phyloP scores from a whole-genome alignment of 2,888 invertebrate species.

The Villa cingulata region DNA sequence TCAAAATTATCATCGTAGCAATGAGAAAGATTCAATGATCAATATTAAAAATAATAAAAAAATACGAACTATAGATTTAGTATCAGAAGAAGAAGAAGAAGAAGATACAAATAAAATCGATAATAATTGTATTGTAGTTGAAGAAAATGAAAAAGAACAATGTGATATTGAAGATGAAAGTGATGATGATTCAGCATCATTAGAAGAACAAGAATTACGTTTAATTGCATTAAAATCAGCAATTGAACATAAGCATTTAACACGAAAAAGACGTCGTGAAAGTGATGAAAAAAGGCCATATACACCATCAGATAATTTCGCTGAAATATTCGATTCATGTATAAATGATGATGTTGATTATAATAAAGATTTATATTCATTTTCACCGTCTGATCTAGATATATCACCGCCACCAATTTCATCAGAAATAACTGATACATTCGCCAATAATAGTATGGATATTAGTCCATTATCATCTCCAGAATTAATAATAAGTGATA shows the following conservation, averaged over 20 bases:
- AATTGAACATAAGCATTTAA: conserved; percentile 28
- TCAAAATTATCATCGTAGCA: background rate
- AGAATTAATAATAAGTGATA: conserved; percentile 7
- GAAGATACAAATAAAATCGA: background rate
- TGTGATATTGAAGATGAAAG: conserved; percentile 3
- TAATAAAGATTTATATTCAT: background rate
- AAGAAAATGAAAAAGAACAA: background rate
- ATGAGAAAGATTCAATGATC: background rate
- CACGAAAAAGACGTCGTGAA: conserved; percentile 26
- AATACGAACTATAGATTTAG: background rate
- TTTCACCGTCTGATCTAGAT: background rate
- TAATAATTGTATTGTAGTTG: background rate
- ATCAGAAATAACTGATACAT: background rate
- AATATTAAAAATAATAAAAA: background rate
- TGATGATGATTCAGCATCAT: conserved; percentile 13
- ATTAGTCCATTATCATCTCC: conserved; percentile 34
- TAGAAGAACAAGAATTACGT: conserved; percentile 27
- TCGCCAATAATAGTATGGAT: conserved; percentile 19
- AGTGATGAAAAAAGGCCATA: conserved; percentile 30
- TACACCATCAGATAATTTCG: conserved; percentile 28
- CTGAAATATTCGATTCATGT: background rate
- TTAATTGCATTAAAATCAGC: conserved; percentile 34
- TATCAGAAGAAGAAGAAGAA: background rate
- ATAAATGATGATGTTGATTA: background rate
- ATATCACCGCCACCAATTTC: background rate